phyloP scores from a whole-genome alignment of 2,797 vertebrate genomes.

The Falco concolor region DNA sequence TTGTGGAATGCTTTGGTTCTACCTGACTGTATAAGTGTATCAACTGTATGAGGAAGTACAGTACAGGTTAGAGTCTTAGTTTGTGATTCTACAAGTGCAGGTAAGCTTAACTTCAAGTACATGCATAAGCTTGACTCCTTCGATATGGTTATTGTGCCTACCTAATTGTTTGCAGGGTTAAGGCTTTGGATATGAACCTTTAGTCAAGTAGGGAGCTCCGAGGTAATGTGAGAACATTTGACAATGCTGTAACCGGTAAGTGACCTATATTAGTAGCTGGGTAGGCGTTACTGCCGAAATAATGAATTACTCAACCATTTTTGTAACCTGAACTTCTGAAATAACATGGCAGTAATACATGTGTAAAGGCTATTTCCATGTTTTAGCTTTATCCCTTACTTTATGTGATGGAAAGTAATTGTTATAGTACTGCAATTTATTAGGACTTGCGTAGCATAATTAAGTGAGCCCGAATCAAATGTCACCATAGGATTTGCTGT shows the following conservation, averaged over 20 bases:
- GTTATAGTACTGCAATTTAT: slow-evolving; percentile 65
- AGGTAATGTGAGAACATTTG: not conserved
- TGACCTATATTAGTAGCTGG: not conserved
- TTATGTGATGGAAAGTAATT: slow-evolving; percentile 65
- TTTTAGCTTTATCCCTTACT: slow-evolving; percentile 54
- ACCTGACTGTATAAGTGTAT: not conserved
- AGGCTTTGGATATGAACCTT: not conserved
- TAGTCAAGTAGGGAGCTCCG: not conserved
- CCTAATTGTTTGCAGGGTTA: not conserved
- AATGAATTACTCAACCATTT: slow-evolving; percentile 34
- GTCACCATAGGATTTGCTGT: slow-evolving; percentile 69
- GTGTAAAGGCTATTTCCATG: slow-evolving; percentile 50
- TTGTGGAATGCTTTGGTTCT: not conserved
- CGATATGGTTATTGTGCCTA: not conserved
- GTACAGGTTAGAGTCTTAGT: not conserved
- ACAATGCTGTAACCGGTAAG: slow-evolving; percentile 24
- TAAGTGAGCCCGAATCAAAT: slow-evolving; percentile 61
- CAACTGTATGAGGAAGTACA: not conserved
- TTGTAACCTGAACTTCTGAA: slow-evolving; percentile 45
- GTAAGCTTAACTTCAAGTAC: not conserved
- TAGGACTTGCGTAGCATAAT: slow-evolving; percentile 63
- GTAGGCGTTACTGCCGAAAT: slow-evolving; percentile 22
- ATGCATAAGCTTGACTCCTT: not conserved
- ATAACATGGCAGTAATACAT: slow-evolving; percentile 49
- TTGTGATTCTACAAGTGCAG: not conserved